Conservation (phyloP, 2,113 vertebrate genomes). For the Tenebrosternarchus preto region DNA sequence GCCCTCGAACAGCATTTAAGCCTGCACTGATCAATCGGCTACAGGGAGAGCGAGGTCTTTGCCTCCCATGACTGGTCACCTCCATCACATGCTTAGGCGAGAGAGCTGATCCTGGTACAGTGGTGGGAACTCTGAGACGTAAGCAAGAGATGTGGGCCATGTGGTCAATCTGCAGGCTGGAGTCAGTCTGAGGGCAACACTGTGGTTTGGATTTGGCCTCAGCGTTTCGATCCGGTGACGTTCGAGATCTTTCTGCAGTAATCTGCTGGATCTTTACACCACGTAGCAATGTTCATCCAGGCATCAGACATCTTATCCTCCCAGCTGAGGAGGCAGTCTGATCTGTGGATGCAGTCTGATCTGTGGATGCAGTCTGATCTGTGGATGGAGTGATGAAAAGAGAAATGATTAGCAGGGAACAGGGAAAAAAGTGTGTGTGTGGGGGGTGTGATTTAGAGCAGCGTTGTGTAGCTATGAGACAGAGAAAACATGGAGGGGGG, state of each 20-base stretch:
- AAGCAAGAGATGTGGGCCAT: not conserved
- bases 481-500: not conserved
- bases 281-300: too few species aligned
- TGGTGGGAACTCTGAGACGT: not conserved
- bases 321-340: not conserved
- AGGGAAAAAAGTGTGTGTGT: not conserved
- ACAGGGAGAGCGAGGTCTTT: not conserved
- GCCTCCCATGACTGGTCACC: not conserved
- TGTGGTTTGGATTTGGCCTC: not conserved
- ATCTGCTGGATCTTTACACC: too few species aligned
- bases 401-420: not conserved
- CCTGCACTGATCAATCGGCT: not conserved
- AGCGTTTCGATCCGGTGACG: too few species aligned
- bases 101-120: not conserved
- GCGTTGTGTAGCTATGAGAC: not conserved
- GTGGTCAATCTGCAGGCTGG: not conserved
- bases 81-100: not conserved
- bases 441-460: not conserved
- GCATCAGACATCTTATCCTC: not conserved
- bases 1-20: too few species aligned
- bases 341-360: not conserved
- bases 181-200: not conserved
- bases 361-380: not conserved
- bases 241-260: too few species aligned
- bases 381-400: not conserved